Conservation (phyloP, 1,140 invertebrate genomes). For the Nylanderia fulva region DNA sequence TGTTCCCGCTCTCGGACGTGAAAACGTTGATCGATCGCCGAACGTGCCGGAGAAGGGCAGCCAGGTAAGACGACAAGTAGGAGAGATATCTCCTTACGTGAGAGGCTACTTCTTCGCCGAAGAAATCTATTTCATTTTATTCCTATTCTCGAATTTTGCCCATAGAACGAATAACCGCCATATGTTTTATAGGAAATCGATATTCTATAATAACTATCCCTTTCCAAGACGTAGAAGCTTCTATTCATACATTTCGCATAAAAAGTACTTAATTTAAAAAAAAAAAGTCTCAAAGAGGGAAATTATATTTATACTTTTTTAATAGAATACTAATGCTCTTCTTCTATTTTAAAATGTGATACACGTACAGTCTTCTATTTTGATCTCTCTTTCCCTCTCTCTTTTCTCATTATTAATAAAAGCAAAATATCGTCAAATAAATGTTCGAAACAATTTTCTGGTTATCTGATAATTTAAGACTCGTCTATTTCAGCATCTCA, state of each 20-base stretch:
- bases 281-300: too few species aligned
- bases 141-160: constrained; percentile 2
- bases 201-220: neutral
- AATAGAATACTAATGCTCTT: neutral
- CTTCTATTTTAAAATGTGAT: too few species aligned
- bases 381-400: too few species aligned
- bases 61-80: constrained; percentile 20
- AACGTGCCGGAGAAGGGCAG: constrained; percentile 18
- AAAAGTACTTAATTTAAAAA: neutral
- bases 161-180: neutral
- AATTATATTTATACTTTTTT: neutral
- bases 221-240: neutral
- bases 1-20: constrained; percentile 45
- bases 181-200: neutral
- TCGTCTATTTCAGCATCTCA: neutral
- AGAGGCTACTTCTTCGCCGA: constrained; percentile 22
- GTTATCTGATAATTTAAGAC: neutral
- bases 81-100: constrained; percentile 36
- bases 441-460: too few species aligned
- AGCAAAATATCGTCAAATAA: neutral
- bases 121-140: constrained; percentile 33
- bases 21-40: constrained; percentile 62
- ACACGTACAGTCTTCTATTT: too few species aligned
- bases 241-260: neutral
- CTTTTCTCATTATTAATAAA: neutral